These are phyloP conservation scores for Hydropotes inermis DNA, from an alignment of 2,113 vertebrate genomes.

Conservation along the genomic window DNA sequence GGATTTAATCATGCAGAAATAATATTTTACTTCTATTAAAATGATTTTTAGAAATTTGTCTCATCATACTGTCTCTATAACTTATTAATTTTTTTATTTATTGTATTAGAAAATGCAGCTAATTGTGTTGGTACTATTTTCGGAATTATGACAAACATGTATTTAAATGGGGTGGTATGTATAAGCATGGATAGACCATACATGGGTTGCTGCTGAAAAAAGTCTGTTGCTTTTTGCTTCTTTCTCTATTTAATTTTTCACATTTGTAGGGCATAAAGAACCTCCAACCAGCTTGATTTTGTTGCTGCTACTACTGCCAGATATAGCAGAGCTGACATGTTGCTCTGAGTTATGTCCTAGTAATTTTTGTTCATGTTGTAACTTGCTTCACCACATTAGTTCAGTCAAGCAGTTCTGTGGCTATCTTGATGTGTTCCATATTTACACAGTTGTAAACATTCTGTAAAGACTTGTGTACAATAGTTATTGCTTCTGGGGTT, in stretches of 20 bases:
- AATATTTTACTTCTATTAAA: not conserved
- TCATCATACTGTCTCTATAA: not conserved
- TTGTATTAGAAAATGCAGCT: not conserved
- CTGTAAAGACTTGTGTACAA: not conserved
- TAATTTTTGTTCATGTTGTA: not conserved
- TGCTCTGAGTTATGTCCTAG: not conserved
- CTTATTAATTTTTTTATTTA: not conserved
- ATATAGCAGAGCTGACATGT: not conserved
- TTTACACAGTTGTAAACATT: not conserved
- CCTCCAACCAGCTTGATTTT: not conserved
- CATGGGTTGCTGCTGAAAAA: not conserved
- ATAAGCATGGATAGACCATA: not conserved
- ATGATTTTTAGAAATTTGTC: not conserved
- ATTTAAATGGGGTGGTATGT: not conserved
- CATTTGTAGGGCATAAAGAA: not conserved
- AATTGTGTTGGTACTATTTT: not conserved
- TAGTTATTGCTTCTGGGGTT: not conserved
- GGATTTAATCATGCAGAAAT: not conserved
- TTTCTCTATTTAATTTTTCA: not conserved
- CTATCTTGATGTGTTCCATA: not conserved
- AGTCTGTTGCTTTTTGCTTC: conserved; percentile 35
- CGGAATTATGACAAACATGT: not conserved
- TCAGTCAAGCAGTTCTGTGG: not conserved
- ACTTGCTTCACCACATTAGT: not conserved
- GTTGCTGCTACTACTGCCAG: not conserved